These are phyloP conservation scores for Sepiola atlantica DNA, from an alignment of 2,888 invertebrate genomes.

Conservation along the genomic window DNA sequence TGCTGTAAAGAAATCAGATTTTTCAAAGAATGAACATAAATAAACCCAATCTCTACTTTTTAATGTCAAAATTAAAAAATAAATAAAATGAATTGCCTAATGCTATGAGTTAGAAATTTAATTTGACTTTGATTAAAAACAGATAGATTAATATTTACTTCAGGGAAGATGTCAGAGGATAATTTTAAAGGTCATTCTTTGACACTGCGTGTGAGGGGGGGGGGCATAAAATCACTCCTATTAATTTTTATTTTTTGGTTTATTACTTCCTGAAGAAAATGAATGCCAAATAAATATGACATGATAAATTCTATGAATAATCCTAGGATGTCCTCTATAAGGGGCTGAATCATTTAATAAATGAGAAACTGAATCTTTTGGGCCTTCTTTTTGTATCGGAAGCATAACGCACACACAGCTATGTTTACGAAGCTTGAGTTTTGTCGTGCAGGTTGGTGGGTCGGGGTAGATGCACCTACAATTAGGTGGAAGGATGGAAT, in stretches of 20 bases:
- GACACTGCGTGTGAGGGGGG: background rate
- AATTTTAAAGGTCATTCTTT: background rate
- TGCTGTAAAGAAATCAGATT: too few relatives aligned
- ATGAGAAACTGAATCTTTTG: background rate
- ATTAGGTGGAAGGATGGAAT: background rate
- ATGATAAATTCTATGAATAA: background rate
- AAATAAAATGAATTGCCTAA: background rate
- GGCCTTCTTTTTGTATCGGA: background rate
- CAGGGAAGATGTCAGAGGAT: background rate
- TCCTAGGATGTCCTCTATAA: background rate
- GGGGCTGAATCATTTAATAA: background rate
- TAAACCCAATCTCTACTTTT: background rate
- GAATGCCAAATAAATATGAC: background rate
- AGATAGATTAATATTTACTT: background rate
- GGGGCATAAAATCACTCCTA: background rate
- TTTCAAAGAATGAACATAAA: too few relatives aligned
- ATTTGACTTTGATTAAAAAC: background rate
- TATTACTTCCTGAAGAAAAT: background rate
- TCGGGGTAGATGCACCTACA: background rate
- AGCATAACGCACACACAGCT: background rate
- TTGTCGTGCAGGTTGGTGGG: background rate
- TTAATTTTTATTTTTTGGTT: background rate
- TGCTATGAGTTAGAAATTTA: background rate
- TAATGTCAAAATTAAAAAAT: background rate
- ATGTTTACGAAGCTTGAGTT: too few relatives aligned